Conservation (phyloP, 2,888 invertebrate genomes). For the Andrena chrysosceles region DNA sequence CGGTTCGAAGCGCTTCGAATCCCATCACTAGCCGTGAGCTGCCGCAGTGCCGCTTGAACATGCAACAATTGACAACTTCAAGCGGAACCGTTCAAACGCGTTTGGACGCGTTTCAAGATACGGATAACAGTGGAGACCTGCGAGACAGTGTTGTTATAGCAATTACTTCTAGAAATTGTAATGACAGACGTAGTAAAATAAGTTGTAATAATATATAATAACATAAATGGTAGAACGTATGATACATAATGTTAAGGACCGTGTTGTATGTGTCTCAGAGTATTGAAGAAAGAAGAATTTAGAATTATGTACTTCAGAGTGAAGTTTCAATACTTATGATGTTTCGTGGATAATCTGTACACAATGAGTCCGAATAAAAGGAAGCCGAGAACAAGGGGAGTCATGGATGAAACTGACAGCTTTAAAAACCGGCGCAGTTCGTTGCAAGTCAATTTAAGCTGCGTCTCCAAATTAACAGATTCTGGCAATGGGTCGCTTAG, state of each 20-base stretch:
- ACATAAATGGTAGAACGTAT: too few species aligned
- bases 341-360: not conserved
- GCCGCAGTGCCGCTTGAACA: not conserved
- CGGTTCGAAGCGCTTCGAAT: too few species aligned
- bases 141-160: not conserved
- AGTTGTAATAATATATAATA: too few species aligned
- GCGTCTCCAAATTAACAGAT: conserved; percentile 67
- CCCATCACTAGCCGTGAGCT: too few species aligned
- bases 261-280: not conserved
- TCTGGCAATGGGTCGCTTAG: conserved; percentile 67
- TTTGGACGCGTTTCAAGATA: not conserved
- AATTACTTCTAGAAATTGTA: not conserved
- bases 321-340: not conserved
- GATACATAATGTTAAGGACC: too few species aligned
- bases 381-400: not conserved
- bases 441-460: conserved; percentile 79
- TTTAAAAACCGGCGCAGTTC: conserved; percentile 71
- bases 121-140: too few species aligned
- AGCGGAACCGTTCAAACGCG: not conserved
- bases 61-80: not conserved
- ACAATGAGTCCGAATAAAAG: conserved; percentile 46
- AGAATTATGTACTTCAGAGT: not conserved
- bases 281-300: not conserved
- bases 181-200: not conserved
- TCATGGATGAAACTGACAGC: conserved; percentile 22